Percentiles rank a stretch among this genome's conserved stretches.
Conservation (phyloP, 2,888 invertebrate species). For the Meliscaeva auricollis region DNA sequence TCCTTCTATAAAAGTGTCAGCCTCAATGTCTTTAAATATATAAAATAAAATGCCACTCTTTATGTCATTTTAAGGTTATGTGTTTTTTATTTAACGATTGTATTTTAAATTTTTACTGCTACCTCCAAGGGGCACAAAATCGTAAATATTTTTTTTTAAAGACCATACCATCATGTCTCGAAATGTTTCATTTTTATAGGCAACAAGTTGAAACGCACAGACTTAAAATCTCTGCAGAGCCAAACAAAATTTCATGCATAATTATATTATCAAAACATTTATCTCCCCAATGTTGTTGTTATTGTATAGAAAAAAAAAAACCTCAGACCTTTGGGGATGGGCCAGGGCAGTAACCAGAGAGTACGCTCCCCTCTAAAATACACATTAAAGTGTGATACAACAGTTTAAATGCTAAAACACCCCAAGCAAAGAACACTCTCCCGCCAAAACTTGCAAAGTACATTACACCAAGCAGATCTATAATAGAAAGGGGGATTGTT, state of each 20-base stretch:
- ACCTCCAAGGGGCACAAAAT: slow-evolving; percentile 20
- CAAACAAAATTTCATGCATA: slow-evolving; percentile 69
- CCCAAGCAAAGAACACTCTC: slow-evolving; percentile 48
- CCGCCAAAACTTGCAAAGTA: slow-evolving; percentile 69
- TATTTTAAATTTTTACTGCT: slow-evolving; percentile 57
- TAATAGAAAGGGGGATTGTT: slow-evolving; percentile 15
- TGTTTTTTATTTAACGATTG: slow-evolving; percentile 62
- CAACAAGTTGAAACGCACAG: slow-evolving; percentile 70
- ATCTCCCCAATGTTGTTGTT: slow-evolving; percentile 68
- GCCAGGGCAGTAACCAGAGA: slow-evolving; percentile 45
- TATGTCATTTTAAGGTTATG: slow-evolving; percentile 67
- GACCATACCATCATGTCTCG: slow-evolving; percentile 39
- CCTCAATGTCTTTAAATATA: slow-evolving; percentile 55
- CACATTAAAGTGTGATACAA: slow-evolving; percentile 76
- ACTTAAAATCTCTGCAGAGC: slow-evolving; percentile 29
- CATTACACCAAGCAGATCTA: slow-evolving; percentile 29
- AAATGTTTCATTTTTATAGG: slow-evolving; percentile 35
- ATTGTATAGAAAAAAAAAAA: slow-evolving; percentile 46
- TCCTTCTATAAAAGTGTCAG: slow-evolving; percentile 44
- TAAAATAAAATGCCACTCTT: slow-evolving; percentile 57
- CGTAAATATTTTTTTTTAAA: slow-evolving; percentile 31
- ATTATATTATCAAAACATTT: slow-evolving; percentile 76
- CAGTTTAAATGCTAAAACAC: slow-evolving; percentile 75
- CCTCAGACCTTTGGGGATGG: slow-evolving; percentile 61
- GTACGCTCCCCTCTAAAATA: slow-evolving; percentile 59